phyloP scores from a whole-genome alignment of 2,797 vertebrate genomes.

The Premnoplex brunnescens region DNA sequence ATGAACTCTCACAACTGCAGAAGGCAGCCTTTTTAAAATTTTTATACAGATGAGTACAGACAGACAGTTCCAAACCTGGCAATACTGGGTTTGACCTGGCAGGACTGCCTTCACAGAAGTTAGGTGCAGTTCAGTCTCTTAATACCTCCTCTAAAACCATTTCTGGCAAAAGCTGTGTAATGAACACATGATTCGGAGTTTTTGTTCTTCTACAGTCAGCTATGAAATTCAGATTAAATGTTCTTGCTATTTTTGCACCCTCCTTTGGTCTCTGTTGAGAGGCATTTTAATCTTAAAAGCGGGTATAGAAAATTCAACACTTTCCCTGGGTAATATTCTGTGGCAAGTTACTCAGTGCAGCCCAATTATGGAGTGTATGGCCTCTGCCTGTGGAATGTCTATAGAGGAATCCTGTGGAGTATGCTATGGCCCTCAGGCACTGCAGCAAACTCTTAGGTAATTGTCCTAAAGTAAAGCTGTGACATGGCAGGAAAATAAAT shows the following conservation, averaged over 20 bases:
- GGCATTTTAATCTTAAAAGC: neutral
- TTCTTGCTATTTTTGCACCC: neutral
- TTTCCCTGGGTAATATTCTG: neutral
- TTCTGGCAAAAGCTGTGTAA: neutral
- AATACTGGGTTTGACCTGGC: neutral
- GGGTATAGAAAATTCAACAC: neutral
- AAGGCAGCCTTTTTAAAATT: neutral
- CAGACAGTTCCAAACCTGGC: neutral
- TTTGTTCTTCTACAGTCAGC: neutral
- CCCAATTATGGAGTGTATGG: neutral
- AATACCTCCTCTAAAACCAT: neutral
- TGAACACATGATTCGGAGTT: neutral
- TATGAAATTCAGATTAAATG: neutral
- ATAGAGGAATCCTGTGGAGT: neutral
- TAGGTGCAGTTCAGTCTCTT: neutral
- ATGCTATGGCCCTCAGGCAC: neutral
- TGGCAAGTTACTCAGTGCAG: neutral
- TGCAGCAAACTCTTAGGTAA: neutral
- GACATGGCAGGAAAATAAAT: neutral
- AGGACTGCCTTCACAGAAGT: neutral
- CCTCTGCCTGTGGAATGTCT: neutral
- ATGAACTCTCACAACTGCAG: neutral
- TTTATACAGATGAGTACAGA: neutral
- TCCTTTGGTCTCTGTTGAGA: neutral
- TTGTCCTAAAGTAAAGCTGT: slow-evolving; percentile 11